Base-by-base conservation (phyloP, 1,140 invertebrate genomes). In the Himalopsyche phryganea region DNA sequence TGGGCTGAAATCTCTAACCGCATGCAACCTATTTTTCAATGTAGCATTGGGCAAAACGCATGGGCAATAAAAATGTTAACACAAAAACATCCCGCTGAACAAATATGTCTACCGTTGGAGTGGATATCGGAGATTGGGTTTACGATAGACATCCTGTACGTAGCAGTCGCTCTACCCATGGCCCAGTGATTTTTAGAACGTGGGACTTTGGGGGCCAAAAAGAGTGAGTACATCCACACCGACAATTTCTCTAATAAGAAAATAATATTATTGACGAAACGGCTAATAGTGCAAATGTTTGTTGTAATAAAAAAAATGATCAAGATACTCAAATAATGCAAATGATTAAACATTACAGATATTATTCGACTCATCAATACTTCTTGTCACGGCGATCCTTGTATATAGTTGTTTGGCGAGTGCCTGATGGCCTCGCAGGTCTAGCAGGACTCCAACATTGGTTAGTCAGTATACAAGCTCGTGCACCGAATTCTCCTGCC, bases 151-250 rank as follows among this genome's bases (percentile, higher is more conserved):
- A 88, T 80, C 66, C 76, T 32, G 72, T 80, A 1, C 68, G 85
- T 17, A 80, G 80, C 1, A 81, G 87, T 35, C 75, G 81, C 42
- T 86, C 86, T 7, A 84, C 84, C 1, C 84, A 90, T 60, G 95
- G 94, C 0, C 86, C 93, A 0, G 89, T 98, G 41, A 88, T 92
- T n/a, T 98, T 99, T 76, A 80, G 95, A 52, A 98, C 96, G 0
- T 99, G 97, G 96, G 97, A 99, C 75, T 99, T 99, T 80, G 96
- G 95, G n/a, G 96, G 96, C 0, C 95, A 98, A 77, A 86, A 87
- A 67, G 94, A 97, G 77, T 85, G 63, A 56, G 53, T 15, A 7
- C 23, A 28, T 28, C 23, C 23, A 28, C n/a, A n/a, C n/a, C n/a
- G n/a, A n/a, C n/a, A n/a, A n/a, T 28, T 28, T 28, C 23, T 28